Evolutionary conservation across 2,113 vertebrate species (phyloP).

Genomic region (Morone chrysops): DNA sequence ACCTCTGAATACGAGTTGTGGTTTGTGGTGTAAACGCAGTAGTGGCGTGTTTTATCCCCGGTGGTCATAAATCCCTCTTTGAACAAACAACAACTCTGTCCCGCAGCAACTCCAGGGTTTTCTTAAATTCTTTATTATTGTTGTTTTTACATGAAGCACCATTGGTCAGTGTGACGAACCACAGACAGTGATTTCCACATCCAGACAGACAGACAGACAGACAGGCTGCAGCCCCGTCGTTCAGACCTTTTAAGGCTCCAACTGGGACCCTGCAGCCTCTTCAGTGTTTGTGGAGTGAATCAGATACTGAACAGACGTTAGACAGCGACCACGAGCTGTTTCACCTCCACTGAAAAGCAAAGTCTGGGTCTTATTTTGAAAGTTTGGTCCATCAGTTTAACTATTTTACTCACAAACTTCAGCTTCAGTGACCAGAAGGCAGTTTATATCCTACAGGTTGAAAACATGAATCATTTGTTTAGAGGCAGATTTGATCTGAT

Average conservation of each 20-base stretch:
- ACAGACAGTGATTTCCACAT: not conserved
- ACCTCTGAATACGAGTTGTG: too few relatives aligned
- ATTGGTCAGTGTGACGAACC: not conserved
- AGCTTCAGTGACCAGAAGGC: not conserved
- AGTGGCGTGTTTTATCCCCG: not conserved
- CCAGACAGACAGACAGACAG: not conserved
- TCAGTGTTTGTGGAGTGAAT: not conserved
- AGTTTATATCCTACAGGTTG: too few relatives aligned
- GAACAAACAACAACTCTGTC: not conserved
- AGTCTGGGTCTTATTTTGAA: not conserved
- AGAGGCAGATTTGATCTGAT: too few relatives aligned
- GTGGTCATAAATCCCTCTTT: not conserved
- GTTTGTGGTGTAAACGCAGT: too few relatives aligned
- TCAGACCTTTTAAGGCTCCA: slow-evolving; percentile 15
- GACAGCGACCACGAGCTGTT: too few relatives aligned
- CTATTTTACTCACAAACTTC: not conserved
- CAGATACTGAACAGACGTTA: not conserved
- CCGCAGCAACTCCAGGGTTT: not conserved
- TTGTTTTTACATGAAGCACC: slow-evolving; percentile 35
- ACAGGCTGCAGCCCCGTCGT: not conserved
- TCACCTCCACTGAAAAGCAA: not conserved
- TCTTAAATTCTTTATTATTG: slow-evolving; percentile 9
- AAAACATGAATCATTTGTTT: too few relatives aligned
- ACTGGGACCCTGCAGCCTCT: not conserved
- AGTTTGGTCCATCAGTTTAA: not conserved